Conservation (phyloP, 2,113 vertebrate species). For the Pangasianodon gigas region DNA sequence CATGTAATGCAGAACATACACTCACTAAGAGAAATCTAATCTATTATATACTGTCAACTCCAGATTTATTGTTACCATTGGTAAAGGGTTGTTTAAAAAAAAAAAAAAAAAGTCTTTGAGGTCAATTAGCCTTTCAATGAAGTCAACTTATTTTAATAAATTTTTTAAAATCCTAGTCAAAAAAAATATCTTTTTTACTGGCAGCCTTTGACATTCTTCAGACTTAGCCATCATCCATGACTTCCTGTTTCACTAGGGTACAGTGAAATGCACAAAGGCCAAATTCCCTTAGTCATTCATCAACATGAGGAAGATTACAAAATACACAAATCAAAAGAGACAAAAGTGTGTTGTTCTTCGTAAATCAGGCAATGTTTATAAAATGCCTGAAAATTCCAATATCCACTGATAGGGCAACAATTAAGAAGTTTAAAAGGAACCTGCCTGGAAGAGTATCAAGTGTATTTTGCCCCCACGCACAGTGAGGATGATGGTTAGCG, state of each 20-base stretch:
- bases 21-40: not conserved
- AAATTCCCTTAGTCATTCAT: not conserved
- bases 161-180: not conserved
- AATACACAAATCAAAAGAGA: not conserved
- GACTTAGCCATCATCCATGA: not conserved
- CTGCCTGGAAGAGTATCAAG: not conserved
- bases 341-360: not conserved
- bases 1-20: not conserved
- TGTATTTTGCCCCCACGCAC: not conserved
- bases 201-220: not conserved
- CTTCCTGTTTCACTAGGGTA: not conserved
- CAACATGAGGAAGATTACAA: not conserved
- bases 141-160: not conserved
- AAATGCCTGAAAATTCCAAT: not conserved
- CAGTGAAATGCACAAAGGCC: not conserved
- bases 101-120: not conserved
- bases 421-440: not conserved
- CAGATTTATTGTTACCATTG: not conserved
- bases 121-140: not conserved
- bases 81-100: too few species aligned
- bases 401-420: too few species aligned
- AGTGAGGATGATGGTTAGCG: not conserved
- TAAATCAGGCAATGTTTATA: not conserved
- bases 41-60: not conserved
- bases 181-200: not conserved